Evolutionary conservation across 92 coral and sea anemone species (phyloP).

Genomic region (Actinostola sp.): DNA sequence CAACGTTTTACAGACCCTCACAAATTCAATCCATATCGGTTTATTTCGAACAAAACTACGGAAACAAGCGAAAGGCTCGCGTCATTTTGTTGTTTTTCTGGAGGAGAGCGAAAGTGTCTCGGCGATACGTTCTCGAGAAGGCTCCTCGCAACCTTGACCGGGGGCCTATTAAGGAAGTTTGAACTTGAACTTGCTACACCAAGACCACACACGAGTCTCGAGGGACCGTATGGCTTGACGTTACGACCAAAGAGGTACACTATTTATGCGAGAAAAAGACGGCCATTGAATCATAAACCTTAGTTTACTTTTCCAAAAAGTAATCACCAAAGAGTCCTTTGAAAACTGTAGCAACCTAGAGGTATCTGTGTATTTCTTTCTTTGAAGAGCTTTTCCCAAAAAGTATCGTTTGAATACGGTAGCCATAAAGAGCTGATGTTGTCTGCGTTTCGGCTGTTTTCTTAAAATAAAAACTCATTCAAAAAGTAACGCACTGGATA

Average conservation of each 20-base stretch:
- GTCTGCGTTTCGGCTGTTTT: too few relatives aligned
- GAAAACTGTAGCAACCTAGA: too few relatives aligned
- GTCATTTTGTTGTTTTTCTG: constrained; percentile 50
- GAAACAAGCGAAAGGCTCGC: constrained; percentile 13
- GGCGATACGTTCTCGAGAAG: constrained; percentile 53
- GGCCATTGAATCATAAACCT: not conserved
- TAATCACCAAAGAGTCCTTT: too few relatives aligned
- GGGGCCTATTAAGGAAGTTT: constrained; percentile 33
- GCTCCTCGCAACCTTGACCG: constrained; percentile 38
- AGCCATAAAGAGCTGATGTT: too few relatives aligned
- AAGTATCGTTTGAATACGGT: too few relatives aligned
- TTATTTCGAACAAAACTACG: constrained; percentile 21
- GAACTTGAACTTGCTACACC: constrained; percentile 39
- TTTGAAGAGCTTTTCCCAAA: too few relatives aligned
- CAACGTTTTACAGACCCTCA: constrained; percentile 34
- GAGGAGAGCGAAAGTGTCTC: constrained; percentile 62
- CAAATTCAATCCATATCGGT: constrained; percentile 61
- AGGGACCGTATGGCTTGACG: constrained; percentile 37
- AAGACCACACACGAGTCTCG: constrained; percentile 2
- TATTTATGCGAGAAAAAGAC: constrained; percentile 25
- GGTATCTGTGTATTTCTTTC: too few relatives aligned
- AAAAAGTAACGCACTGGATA: too few relatives aligned
- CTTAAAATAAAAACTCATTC: too few relatives aligned
- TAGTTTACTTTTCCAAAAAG: too few relatives aligned
- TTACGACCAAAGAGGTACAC: constrained; percentile 36